Conservation (phyloP, 2,113 vertebrate species). For the Hemicordylus capensis region DNA sequence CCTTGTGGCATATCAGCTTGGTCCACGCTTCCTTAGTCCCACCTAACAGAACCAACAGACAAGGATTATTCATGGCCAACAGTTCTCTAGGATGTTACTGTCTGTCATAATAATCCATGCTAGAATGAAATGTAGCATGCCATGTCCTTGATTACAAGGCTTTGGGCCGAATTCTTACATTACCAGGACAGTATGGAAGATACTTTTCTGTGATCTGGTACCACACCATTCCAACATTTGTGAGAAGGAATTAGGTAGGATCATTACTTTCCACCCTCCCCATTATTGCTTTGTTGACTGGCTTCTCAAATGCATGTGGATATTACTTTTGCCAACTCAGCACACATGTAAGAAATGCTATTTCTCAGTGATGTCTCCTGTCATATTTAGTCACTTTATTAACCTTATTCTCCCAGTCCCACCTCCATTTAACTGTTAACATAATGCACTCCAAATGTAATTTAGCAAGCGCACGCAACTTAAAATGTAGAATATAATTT, state of each 20-base stretch:
- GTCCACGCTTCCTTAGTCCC: neutral
- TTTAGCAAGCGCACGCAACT: conserved; percentile 58
- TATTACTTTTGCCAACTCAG: conserved; percentile 16
- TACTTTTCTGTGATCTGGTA: neutral
- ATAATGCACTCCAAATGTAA: conserved; percentile 64
- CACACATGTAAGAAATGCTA: conserved; percentile 20
- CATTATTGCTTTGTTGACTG: neutral
- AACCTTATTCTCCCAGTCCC: conserved; percentile 58
- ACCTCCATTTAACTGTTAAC: conserved; percentile 49
- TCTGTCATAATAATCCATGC: neutral
- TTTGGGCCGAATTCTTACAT: too few relatives aligned
- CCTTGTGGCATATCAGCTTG: neutral
- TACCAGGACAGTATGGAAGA: neutral
- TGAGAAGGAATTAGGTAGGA: neutral
- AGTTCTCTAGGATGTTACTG: neutral
- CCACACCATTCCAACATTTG: neutral
- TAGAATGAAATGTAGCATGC: neutral
- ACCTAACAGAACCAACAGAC: neutral
- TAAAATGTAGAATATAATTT: conserved; percentile 58
- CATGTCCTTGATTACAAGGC: neutral
- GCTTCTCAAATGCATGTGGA: neutral
- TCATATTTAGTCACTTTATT: conserved; percentile 64
- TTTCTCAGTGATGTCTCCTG: conserved; percentile 39
- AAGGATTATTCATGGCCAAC: neutral
- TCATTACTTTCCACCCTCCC: neutral